phyloP scores from a whole-genome alignment of 2,113 vertebrate genomes.

The Phainopepla nitens region DNA sequence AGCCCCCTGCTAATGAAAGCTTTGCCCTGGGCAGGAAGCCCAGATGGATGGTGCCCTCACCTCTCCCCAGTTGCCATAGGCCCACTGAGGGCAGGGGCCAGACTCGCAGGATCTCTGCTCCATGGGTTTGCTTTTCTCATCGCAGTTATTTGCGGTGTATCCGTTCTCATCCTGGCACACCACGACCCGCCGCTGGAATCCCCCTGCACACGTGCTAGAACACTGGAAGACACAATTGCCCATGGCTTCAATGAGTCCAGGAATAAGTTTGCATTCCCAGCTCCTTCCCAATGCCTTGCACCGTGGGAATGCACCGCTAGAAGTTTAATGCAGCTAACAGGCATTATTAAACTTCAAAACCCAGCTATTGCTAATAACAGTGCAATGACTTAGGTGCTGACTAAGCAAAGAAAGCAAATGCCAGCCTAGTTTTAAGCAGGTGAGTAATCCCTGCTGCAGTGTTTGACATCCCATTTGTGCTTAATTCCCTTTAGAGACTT shows the following conservation, averaged over 20 bases:
- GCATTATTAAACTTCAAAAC: not conserved
- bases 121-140: slow-evolving; percentile 83
- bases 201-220: slow-evolving; percentile 94
- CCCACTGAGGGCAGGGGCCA: slow-evolving; percentile 94
- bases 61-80: slow-evolving; percentile 87
- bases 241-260: not conserved
- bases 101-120: slow-evolving; percentile 93
- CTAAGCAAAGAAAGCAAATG: not conserved
- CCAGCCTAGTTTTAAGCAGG: not conserved
- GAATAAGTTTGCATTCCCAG: not conserved
- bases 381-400: not conserved
- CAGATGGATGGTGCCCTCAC: slow-evolving; percentile 65
- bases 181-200: slow-evolving; percentile 95
- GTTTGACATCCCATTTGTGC: not conserved
- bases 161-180: slow-evolving; percentile 98
- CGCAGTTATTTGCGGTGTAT: slow-evolving; percentile 85
- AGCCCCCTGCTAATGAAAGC: not conserved
- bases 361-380: not conserved
- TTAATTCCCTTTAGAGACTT: not conserved
- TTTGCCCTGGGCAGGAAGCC: not conserved
- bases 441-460: not conserved
- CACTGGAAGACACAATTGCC: slow-evolving; percentile 78
- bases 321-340: not conserved
- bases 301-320: not conserved
- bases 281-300: not conserved